phyloP scores from a whole-genome alignment of 1,140 invertebrate genomes.

The Psix sp. region DNA sequence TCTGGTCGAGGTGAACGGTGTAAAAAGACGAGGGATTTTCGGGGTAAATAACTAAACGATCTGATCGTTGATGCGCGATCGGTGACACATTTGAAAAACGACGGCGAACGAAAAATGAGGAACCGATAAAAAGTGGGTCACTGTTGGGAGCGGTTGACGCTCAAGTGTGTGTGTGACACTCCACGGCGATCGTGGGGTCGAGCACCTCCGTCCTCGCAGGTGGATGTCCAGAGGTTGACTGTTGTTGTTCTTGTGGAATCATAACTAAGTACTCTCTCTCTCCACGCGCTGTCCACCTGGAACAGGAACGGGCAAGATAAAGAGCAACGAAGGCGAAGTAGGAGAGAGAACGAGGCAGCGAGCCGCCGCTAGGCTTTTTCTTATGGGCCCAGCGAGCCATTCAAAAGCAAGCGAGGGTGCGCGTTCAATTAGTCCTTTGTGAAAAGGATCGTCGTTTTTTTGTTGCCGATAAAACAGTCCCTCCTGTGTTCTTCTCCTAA shows the following conservation, averaged over 20 bases:
- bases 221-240: constrained; percentile 77
- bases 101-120: background rate
- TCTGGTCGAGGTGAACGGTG: too few relatives aligned
- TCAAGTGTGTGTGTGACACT: constrained; percentile 72
- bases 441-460: too few relatives aligned
- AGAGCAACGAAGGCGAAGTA: constrained; percentile 50
- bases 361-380: constrained; percentile 21
- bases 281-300: constrained; percentile 64
- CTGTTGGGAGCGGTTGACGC: constrained; percentile 61
- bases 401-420: constrained; percentile 37
- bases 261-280: constrained; percentile 67
- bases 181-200: constrained; percentile 71
- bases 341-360: constrained; percentile 30
- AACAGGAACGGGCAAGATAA: constrained; percentile 56
- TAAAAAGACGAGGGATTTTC: background rate
- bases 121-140: constrained; percentile 56
- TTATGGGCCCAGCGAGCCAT: constrained; percentile 41
- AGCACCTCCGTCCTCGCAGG: constrained; percentile 75
- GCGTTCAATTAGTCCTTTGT: too few relatives aligned
- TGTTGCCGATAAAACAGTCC: too few relatives aligned
- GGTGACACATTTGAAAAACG: constrained; percentile 39
- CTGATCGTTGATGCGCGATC: constrained; percentile 9
- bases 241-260: constrained; percentile 65
- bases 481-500: too few relatives aligned
- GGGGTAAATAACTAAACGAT: constrained; percentile 22